Evolutionary conservation across 1,140 invertebrate genomes (phyloP).

Genomic region (Bombus fervidus): DNA sequence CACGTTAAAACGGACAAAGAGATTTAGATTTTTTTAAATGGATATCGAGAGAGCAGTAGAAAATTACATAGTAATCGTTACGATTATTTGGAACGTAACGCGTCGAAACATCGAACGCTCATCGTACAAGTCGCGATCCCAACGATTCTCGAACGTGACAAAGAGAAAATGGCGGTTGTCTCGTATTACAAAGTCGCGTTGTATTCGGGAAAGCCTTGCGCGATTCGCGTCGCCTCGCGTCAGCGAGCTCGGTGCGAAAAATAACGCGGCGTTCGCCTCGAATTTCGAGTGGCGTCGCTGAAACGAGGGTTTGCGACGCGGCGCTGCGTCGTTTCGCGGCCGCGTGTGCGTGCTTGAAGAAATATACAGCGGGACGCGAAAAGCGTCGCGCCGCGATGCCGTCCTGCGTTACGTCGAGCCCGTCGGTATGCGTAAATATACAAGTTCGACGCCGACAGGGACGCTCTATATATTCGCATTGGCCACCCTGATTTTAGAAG

Average conservation of each 20-base stretch:
- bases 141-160: not conserved
- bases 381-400: slow-evolving; percentile 78
- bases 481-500: slow-evolving; percentile 69
- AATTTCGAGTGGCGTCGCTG: slow-evolving; percentile 57
- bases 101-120: too few species aligned
- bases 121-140: too few species aligned
- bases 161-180: slow-evolving; percentile 42
- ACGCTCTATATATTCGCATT: slow-evolving; percentile 57
- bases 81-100: too few species aligned
- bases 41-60: too few species aligned
- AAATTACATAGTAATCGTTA: too few species aligned
- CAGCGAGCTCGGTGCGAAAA: slow-evolving; percentile 40
- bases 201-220: slow-evolving; percentile 15
- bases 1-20: not conserved
- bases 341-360: slow-evolving; percentile 73
- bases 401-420: slow-evolving; percentile 79
- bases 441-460: slow-evolving; percentile 66
- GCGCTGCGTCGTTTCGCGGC: slow-evolving; percentile 38
- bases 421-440: slow-evolving; percentile 81
- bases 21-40: not conserved
- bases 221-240: slow-evolving; percentile 5
- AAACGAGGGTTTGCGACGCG: slow-evolving; percentile 26
- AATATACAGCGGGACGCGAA: slow-evolving; percentile 80
- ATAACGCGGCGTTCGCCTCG: slow-evolving; percentile 60
- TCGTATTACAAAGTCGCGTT: slow-evolving; percentile 29